Base-by-base conservation (phyloP, 2,797 vertebrate species). In the Rhabdophis nuchalis region DNA sequence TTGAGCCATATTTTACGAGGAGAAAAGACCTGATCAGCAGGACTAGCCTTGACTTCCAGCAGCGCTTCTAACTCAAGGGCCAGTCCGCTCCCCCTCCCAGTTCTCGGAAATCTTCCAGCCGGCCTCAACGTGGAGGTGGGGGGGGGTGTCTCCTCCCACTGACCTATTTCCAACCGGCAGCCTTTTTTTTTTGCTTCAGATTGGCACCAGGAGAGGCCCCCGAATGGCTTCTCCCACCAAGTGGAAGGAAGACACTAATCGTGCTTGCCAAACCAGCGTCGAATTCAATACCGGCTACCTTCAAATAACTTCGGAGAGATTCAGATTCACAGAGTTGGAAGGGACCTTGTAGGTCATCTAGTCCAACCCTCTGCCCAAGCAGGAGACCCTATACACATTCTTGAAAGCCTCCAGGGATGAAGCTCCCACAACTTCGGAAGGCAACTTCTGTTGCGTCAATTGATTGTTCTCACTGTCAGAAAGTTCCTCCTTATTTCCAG, bases 1-100 rank as follows among this genome's bases (percentile, higher is more conserved):
- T 98, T 98, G 98, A 99, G 98, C 98, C 98, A 98, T 99, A 99
- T 99, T 99, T 99, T 99, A 99, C 97, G 99, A 97, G 97, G 97
- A 89, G 97, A 98, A 99, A 99, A 98, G 98, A 97, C 98, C 97
- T 96, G 98, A 98, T 99, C 99, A 99, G 99, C 99, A 98, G 98
- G 98, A 97, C 98, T 97, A 96, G 98, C 98, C 98, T 98, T 97
- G 97, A 98, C 98, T 95, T 93, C 94, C 96, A 96, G 95, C 95
- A 94, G 96, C 92, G 85, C 92, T 97, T 94, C 96, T 92, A 57
- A 95, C 96, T 92, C 0, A 0, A 96, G 90, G 95, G 94, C 90
- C 91, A 32, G n/a, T 8, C 5, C 27, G n/a, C 60, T 60, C 58
- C 56, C 18, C 16, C 5, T 5, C 0, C 18, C 50, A 4, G n/a